Percentiles rank a stretch among this genome's conserved stretches.
Conservation (phyloP, 2,888 invertebrate genomes). For the Coremacera marginata region DNA sequence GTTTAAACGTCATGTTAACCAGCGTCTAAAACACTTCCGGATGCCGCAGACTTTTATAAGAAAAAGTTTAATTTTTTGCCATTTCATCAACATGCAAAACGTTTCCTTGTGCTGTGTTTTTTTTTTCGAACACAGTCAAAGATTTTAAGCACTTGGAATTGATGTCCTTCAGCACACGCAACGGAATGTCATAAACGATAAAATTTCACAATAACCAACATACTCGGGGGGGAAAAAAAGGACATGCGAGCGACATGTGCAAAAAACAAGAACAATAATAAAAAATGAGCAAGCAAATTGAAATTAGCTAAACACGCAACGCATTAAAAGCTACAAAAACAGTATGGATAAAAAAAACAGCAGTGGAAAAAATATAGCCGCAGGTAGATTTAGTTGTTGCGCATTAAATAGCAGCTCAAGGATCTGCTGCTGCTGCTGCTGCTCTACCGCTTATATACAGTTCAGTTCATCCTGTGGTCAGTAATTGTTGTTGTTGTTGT, state of each 20-base stretch:
- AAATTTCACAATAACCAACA: conserved; percentile 28
- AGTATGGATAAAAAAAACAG: neutral
- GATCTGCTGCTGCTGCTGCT: too few species aligned
- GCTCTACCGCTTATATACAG: too few species aligned
- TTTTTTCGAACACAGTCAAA: neutral
- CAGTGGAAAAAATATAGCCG: too few species aligned
- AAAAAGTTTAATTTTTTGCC: neutral
- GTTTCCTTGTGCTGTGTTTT: neutral
- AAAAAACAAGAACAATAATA: conserved; percentile 24
- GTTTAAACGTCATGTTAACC: too few species aligned
- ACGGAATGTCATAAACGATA: conserved; percentile 35
- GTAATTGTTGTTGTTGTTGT: too few species aligned
- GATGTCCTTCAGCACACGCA: conserved; percentile 12
- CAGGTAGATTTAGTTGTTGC: too few species aligned
- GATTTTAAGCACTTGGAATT: too few species aligned
- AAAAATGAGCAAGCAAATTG: conserved; percentile 38
- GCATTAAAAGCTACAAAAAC: conserved; percentile 16
- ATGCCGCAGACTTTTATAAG: too few species aligned
- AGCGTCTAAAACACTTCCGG: too few species aligned
- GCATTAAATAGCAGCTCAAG: too few species aligned
- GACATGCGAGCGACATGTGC: conserved; percentile 13
- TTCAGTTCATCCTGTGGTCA: too few species aligned
- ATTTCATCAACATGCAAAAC: neutral
- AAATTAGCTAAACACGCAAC: conserved; percentile 37
- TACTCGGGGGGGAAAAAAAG: neutral